Base-by-base conservation (phyloP, 2,113 vertebrate species). In the Lamprotornis superbus region DNA sequence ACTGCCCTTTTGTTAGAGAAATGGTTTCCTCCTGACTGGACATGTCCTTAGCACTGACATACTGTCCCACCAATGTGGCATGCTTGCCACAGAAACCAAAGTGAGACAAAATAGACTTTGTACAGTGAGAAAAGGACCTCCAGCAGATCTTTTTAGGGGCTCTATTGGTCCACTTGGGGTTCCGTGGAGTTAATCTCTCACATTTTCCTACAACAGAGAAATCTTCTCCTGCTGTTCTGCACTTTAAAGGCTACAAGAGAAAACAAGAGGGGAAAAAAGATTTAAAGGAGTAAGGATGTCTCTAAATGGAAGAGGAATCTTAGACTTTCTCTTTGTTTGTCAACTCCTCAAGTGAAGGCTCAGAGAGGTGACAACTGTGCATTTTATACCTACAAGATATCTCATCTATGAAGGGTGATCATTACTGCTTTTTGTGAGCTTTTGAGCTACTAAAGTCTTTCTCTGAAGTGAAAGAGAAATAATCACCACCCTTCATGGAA, bases 381-480 rank as follows among this genome's bases (percentile, higher is more conserved):
- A 44, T 90, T 93, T 94, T 64, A 60, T 71, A 81, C 37, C n/a
- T 76, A 31, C n/a, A 67, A 64, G 23, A 15, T 49, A 52, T 37
- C 56, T 93, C 46, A 67, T 77, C 63, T 91, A 31, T 75, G 92
- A 91, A 93, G 59, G 42, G 87, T 87, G 76, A 83, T 74, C 77
- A 75, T 80, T 78, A 87, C 30, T 52, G 35, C 47, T 93, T 93
- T 89, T 81, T 78, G 25, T 68, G n/a, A 55, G 50, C n/a, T 91
- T 77, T 28, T 82, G 85, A 88, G 61, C 67, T 90, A 84, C 80
- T 56, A 3, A 91, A 84, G 35, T 93, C 81, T 94, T 95, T 95
- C 87, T 96, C 74, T 70, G 80, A 82, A 86, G 46, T 80, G 64
- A 97, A 96, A 94, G 47, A 89, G 77, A 95, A 94, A 83, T 89